phyloP scores from a whole-genome alignment of 2,113 vertebrate species.

The Heterochromis multidens region DNA sequence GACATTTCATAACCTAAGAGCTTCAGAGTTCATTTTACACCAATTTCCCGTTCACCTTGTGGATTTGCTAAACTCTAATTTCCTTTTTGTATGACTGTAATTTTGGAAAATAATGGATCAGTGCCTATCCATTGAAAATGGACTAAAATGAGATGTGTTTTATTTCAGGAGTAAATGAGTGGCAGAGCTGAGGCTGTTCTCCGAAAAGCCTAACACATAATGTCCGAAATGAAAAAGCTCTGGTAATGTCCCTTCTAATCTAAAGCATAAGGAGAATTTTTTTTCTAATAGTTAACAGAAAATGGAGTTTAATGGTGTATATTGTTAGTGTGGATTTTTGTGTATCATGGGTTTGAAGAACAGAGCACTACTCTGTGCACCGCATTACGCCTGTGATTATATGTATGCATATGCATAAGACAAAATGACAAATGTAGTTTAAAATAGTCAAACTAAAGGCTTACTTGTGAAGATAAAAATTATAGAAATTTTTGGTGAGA shows the following conservation, averaged over 20 bases:
- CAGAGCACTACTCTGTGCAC: background rate
- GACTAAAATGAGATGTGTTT: conserved; percentile 14
- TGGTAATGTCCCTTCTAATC: background rate
- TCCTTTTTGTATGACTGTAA: conserved; percentile 7
- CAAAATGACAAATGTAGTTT: background rate
- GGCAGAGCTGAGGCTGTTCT: conserved; percentile 3
- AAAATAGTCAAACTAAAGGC: too few species aligned
- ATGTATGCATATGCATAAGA: background rate
- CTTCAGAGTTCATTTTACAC: background rate
- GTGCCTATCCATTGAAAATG: conserved; percentile 15
- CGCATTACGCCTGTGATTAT: background rate
- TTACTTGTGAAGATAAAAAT: too few species aligned
- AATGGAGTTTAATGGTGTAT: background rate
- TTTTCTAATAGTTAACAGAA: background rate
- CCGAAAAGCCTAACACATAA: conserved; percentile 23
- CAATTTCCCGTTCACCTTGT: background rate
- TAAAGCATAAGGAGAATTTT: background rate
- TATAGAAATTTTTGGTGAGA: too few species aligned
- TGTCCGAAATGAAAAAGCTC: background rate
- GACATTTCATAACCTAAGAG: background rate
- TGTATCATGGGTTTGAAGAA: background rate
- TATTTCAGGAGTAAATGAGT: conserved; percentile 31
- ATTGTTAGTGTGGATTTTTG: background rate
- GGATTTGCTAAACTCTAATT: conserved; percentile 12
- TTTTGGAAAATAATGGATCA: conserved; percentile 2